Percentiles rank a stretch among this genome's conserved stretches.
These are phyloP conservation scores for Sussaba pulchella DNA, from an alignment of 2,888 invertebrate genomes.

Conservation along the genomic window DNA sequence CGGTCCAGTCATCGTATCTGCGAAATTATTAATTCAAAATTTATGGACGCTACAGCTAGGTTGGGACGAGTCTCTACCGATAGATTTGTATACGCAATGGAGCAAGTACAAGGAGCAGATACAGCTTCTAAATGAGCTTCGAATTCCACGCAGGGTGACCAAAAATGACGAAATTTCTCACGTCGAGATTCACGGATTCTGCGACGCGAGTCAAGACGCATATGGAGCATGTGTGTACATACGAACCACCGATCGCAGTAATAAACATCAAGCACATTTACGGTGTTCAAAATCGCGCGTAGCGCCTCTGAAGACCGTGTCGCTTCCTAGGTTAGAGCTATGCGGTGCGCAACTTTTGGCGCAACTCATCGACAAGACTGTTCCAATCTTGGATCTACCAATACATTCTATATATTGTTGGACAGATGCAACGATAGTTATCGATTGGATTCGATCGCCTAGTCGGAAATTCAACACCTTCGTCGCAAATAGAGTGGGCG, in stretches of 20 bases:
- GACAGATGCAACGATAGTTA: conserved; percentile 43
- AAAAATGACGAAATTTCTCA: not conserved
- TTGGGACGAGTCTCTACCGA: conserved; percentile 1
- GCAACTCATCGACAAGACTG: conserved; percentile 37
- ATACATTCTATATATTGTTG: conserved; percentile 25
- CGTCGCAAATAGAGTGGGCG: conserved; percentile 46
- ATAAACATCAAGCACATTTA: not conserved
- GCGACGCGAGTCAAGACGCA: not conserved
- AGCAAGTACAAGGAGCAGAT: not conserved
- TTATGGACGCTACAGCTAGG: conserved; percentile 6
- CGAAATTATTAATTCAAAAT: conserved; percentile 14
- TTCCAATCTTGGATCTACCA: conserved; percentile 18
- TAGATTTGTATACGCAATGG: not conserved
- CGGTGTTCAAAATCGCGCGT: not conserved
- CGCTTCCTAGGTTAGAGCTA: conserved; percentile 41
- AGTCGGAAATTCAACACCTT: conserved; percentile 40
- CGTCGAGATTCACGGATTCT: conserved; percentile 15
- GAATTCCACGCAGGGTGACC: not conserved
- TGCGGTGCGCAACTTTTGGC: conserved; percentile 43
- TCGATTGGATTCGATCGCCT: conserved; percentile 40
- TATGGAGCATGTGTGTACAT: not conserved
- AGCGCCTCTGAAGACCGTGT: conserved; percentile 21
- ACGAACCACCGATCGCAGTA: not conserved
- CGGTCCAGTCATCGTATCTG: not conserved
- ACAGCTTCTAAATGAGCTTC: not conserved